Base-by-base conservation (phyloP, 2,797 vertebrate genomes). In the Pseudocheirus occidentalis region DNA sequence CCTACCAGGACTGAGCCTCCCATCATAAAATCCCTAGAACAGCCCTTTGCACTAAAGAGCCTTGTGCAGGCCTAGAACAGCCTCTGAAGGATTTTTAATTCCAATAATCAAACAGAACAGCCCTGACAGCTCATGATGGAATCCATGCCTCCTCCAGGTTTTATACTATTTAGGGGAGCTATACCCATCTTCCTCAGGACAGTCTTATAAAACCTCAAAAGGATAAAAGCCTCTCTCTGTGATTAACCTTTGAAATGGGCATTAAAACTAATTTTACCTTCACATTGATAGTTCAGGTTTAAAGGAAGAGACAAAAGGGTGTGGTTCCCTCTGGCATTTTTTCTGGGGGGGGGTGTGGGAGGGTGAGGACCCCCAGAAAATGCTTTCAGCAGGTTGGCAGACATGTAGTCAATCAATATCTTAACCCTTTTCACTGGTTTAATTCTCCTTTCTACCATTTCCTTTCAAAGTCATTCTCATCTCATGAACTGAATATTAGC, bases 201-300 rank as follows among this genome's bases (percentile, higher is more conserved):
- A 87, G 81, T 52, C 59, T 95, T 93, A 53, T 50, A 94, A 95
- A 96, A 58, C 28, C 59, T 94, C 97, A 57, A 91, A 96, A 96
- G 93, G 92, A 92, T 91, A 94, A 93, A 89, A 90, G 59, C 18
- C 57, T 95, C 92, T 90, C 94, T 58, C 92, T 55, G 27, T 40
- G 31, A 96, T 96, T 93, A 96, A 95, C 95, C 96, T 96, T 93
- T 93, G 92, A 58, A 94, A 92, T 31, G 66, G 40, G 40, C 92
- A 94, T 95, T 87, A 92, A 91, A 93, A 94, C 94, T 93, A 95
- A 91, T 92, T 94, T 94, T 94, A n/a, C 6, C 13, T 92, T 96
- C 91, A 91, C 56, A 53, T 59, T 94, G 40, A 62, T 58, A 90
- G 73, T 94, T 91, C 73, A 50, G 54, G 40, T 91, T 95, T 95